Evolutionary conservation across 2,888 invertebrate genomes (phyloP).

Genomic region (Zonitis immaculata): DNA sequence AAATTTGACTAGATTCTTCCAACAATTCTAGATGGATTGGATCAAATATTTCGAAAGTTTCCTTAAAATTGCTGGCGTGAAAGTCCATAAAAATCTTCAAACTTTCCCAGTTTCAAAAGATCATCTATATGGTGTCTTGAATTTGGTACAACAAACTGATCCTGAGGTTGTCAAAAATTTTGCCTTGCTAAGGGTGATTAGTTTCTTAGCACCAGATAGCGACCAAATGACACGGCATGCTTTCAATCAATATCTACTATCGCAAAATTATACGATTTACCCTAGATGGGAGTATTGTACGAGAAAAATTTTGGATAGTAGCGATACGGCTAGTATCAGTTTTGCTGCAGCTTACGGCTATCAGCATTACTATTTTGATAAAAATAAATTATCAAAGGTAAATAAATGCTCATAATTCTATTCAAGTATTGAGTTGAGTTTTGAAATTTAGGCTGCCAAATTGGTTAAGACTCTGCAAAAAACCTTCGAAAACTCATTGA

Average conservation of each 20-base stretch:
- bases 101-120: constrained; percentile 22
- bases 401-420: no score
- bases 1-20: background rate
- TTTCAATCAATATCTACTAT: constrained; percentile 35
- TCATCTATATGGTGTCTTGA: constrained; percentile 37
- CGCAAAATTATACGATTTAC: constrained; percentile 27
- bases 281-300: constrained; percentile 43
- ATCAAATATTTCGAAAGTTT: constrained; percentile 37
- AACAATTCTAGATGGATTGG: constrained; percentile 43
- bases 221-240: constrained; percentile 35
- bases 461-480: constrained; percentile 49
- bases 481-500: constrained; percentile 49
- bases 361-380: constrained; percentile 40
- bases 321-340: constrained; percentile 34
- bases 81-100: constrained; percentile 32
- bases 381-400: constrained; percentile 38
- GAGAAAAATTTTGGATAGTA: constrained; percentile 39
- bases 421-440: no score
- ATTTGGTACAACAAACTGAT: constrained; percentile 36
- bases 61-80: constrained; percentile 34
- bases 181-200: constrained; percentile 40
- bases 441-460: constrained; percentile 33
- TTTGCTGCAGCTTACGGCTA: constrained; percentile 44
- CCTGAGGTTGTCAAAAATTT: constrained; percentile 40
- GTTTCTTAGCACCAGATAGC: constrained; percentile 43